These are phyloP conservation scores for Agrilus cyanescens DNA, from an alignment of 2,888 invertebrate genomes.

Conservation along the genomic window DNA sequence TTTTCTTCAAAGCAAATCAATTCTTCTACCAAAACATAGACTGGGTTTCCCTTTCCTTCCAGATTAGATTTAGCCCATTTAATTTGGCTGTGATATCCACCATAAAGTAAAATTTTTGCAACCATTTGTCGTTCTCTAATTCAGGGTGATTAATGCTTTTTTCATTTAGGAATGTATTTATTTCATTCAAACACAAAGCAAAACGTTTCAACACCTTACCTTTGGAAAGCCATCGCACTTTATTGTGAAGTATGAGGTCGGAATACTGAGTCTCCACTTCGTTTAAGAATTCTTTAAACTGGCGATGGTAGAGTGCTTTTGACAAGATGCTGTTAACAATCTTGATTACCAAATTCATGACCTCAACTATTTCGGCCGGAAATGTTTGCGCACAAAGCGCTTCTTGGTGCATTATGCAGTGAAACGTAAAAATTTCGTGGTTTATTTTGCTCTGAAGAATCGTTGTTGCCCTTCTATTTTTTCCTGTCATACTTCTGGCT, in stretches of 20 bases:
- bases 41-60: not conserved
- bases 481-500: conserved; percentile 17
- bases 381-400: conserved; percentile 22
- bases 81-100: not conserved
- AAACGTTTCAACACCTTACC: conserved; percentile 16
- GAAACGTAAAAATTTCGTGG: conserved; percentile 18
- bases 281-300: conserved; percentile 18
- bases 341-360: conserved; percentile 15
- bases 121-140: not conserved
- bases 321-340: conserved; percentile 16
- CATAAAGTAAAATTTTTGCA: not conserved
- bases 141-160: too few species aligned
- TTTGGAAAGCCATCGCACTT: conserved; percentile 14
- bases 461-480: conserved; percentile 15
- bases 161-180: too few species aligned
- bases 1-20: not conserved
- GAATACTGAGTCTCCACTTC: conserved; percentile 1
- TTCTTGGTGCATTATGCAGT: conserved; percentile 23
- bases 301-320: conserved; percentile 20
- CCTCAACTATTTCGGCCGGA: conserved; percentile 18
- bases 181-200: too few species aligned
- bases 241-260: conserved; percentile 5
- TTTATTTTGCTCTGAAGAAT: conserved; percentile 20
- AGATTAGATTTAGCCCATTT: not conserved
- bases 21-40: not conserved